phyloP scores from a whole-genome alignment of 2,113 vertebrate genomes.

The Aix galericulata region DNA sequence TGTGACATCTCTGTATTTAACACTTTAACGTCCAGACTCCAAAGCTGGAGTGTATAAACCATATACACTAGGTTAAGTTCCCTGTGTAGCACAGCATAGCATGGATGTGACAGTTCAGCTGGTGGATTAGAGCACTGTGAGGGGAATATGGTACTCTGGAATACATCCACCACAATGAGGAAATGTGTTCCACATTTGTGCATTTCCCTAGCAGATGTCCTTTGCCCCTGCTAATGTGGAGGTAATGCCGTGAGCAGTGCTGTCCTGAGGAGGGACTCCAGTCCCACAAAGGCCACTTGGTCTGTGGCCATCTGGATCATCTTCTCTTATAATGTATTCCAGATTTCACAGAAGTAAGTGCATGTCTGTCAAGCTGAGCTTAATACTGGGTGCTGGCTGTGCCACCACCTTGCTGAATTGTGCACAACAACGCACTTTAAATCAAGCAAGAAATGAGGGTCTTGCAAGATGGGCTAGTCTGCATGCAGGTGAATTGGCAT shows the following conservation, averaged over 20 bases:
- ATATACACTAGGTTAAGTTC: neutral
- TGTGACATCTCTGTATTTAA: neutral
- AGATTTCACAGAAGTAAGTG: neutral
- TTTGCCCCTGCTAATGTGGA: neutral
- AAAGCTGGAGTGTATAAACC: neutral
- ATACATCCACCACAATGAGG: neutral
- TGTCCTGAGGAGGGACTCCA: neutral
- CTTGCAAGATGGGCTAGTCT: no score
- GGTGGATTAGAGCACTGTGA: neutral
- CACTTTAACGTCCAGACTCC: neutral
- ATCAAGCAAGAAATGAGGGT: neutral
- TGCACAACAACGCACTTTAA: neutral
- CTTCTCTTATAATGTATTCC: accelerated
- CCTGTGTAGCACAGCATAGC: neutral
- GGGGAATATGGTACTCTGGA: neutral
- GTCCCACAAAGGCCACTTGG: neutral
- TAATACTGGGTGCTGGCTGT: neutral
- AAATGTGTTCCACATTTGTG: neutral
- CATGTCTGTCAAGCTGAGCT: neutral
- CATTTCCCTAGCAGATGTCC: neutral
- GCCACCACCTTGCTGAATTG: neutral
- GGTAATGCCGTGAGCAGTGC: neutral
- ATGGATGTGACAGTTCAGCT: neutral
- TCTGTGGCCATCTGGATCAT: neutral
- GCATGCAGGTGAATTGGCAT: accelerated